A percentile compares a stretch with the other conserved stretches of the same genome.
Conservation (phyloP, 2,113 vertebrate genomes). For the Gymnorhina tibicen region DNA sequence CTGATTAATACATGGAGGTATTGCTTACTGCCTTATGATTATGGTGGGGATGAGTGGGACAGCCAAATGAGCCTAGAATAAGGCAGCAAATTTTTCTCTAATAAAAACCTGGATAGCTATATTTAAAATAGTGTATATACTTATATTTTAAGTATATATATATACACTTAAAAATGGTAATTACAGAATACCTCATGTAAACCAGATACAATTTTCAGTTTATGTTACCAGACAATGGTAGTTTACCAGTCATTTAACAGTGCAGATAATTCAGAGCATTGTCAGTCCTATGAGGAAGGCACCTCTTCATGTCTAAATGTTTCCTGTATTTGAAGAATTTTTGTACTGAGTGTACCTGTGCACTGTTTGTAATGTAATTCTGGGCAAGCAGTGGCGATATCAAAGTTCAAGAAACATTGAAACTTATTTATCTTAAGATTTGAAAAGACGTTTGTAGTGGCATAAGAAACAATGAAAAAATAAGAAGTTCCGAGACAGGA, state of each 20-base stretch:
- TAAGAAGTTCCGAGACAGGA: neutral
- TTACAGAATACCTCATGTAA: neutral
- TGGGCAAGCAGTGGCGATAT: neutral
- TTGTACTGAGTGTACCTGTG: neutral
- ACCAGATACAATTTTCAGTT: neutral
- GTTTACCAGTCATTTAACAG: neutral
- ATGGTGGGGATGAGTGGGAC: neutral
- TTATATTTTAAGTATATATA: neutral
- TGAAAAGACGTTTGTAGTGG: neutral
- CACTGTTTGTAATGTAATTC: neutral
- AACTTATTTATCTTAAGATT: neutral
- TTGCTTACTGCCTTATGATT: neutral
- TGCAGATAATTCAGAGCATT: neutral
- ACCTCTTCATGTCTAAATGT: neutral
- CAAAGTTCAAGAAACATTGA: neutral
- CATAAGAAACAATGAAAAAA: neutral
- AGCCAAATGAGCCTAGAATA: neutral
- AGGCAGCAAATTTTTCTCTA: neutral
- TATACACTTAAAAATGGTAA: neutral
- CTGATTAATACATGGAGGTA: neutral
- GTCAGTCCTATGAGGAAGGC: neutral
- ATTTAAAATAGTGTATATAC: neutral
- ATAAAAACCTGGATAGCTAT: neutral
- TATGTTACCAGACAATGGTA: neutral
- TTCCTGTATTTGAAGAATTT: neutral